phyloP scores from a whole-genome alignment of 2,888 invertebrate species.

The Drosophila birchii region DNA sequence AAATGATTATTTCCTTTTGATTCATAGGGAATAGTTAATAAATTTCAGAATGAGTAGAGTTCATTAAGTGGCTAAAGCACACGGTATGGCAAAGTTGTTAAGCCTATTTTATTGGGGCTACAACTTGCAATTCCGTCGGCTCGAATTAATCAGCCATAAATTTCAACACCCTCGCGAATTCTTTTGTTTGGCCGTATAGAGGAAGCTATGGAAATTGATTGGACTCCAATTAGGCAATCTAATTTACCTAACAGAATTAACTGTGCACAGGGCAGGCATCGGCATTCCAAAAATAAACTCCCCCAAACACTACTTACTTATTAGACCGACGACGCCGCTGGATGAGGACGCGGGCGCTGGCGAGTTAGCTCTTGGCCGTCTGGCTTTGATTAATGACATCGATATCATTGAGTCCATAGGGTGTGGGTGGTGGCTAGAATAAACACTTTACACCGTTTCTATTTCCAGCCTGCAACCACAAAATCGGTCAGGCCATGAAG shows the following conservation, averaged over 20 bases:
- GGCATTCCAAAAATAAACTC: conserved; percentile 59
- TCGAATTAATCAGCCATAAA: conserved; percentile 44
- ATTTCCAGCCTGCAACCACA: conserved; percentile 88
- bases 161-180: conserved; percentile 26
- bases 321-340: conserved; percentile 25
- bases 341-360: conserved; percentile 49
- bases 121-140: conserved; percentile 13
- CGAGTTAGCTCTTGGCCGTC: conserved; percentile 59
- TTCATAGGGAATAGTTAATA: neutral
- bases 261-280: conserved; percentile 27
- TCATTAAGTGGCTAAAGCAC: conserved; percentile 4
- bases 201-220: conserved; percentile 70
- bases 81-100: neutral
- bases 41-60: neutral
- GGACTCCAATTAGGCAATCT: conserved; percentile 77
- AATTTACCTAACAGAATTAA: conserved; percentile 72
- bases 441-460: conserved; percentile 41
- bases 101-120: conserved; percentile 7
- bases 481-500: conserved; percentile 94
- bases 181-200: conserved; percentile 46
- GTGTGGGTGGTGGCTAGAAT: conserved; percentile 14
- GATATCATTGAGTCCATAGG: conserved; percentile 37
- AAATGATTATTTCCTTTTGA: neutral
- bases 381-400: conserved; percentile 72
- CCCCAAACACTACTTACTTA: conserved; percentile 24